phyloP scores from a whole-genome alignment of 2,888 invertebrate genomes.

The Ornithoptera alexandrae region DNA sequence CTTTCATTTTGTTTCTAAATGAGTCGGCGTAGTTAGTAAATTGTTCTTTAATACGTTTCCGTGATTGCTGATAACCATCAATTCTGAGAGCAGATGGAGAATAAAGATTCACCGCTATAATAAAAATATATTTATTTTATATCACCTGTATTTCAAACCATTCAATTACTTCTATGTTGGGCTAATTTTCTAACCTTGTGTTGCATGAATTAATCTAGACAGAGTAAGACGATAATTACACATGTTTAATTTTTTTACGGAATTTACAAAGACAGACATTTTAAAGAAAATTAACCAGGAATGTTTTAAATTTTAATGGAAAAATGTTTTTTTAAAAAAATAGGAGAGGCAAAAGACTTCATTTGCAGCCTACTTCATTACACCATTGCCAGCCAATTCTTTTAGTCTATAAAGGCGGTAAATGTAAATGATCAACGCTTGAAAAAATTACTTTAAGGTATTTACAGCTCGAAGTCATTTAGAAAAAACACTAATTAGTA shows the following conservation, averaged over 20 bases:
- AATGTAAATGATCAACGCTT: no score
- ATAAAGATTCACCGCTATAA: slow-evolving; percentile 72
- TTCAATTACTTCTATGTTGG: no score
- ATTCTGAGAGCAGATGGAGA: slow-evolving; percentile 81
- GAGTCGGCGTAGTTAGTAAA: slow-evolving; percentile 82
- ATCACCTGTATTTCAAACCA: no score
- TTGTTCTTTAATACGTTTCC: slow-evolving; percentile 79
- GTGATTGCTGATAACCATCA: slow-evolving; percentile 77
- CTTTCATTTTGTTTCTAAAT: slow-evolving; percentile 85
- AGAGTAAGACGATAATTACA: slow-evolving; percentile 12
- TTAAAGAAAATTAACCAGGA: background rate
- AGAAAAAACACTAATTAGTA: no score
- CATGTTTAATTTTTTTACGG: slow-evolving; percentile 9
- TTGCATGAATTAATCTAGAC: slow-evolving; percentile 33
- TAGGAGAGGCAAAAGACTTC: no score
- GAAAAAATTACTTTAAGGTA: no score
- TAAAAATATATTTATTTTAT: slow-evolving; percentile 9
- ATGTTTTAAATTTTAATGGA: background rate
- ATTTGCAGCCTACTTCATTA: no score
- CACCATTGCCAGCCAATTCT: no score
- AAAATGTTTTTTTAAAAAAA: no score
- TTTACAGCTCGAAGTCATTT: no score
- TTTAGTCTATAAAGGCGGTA: no score
- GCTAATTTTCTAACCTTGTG: slow-evolving; percentile 3
- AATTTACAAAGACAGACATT: slow-evolving; percentile 22